Percentiles rank a stretch among this genome's conserved stretches.
phyloP scores from a whole-genome alignment of 2,888 invertebrate species.

The Aleiodes leptofemur region DNA sequence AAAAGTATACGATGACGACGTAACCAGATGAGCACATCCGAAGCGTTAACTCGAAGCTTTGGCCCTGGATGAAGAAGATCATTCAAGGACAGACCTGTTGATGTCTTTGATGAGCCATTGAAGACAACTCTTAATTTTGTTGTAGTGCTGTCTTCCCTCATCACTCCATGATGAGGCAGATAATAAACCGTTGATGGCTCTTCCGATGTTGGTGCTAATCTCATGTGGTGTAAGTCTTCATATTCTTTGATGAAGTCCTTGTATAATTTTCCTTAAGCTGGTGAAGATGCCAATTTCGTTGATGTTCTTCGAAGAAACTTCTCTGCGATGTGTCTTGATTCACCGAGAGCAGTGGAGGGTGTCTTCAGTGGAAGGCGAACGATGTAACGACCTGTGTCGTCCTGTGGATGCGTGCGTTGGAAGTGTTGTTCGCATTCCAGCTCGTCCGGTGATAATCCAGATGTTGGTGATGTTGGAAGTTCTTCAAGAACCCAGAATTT shows the following conservation, averaged over 20 bases:
- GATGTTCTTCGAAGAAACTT: conserved; percentile 6
- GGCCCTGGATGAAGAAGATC: background rate
- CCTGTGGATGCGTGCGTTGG: conserved; percentile 34
- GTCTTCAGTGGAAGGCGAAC: conserved; percentile 39
- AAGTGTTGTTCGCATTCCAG: conserved; percentile 40
- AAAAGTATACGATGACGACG: background rate
- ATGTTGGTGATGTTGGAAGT: background rate
- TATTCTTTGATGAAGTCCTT: conserved; percentile 39
- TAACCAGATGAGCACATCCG: background rate
- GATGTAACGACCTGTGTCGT: conserved; percentile 33
- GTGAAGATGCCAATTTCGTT: background rate
- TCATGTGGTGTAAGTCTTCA: conserved; percentile 40
- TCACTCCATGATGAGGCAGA: conserved; percentile 43
- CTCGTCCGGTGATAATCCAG: conserved; percentile 23
- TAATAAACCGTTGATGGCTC: background rate
- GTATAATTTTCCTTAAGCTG: conserved; percentile 25
- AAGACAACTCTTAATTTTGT: conserved; percentile 50
- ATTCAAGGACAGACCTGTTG: conserved; percentile 1
- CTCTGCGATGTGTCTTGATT: conserved; percentile 30
- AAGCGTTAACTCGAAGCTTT: background rate
- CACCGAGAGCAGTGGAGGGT: background rate
- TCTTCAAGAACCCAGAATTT: conserved; percentile 1
- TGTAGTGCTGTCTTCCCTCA: conserved; percentile 25
- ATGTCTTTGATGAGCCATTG: conserved; percentile 42
- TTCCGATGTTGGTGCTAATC: background rate